Percentiles rank a stretch among this genome's conserved stretches.
Conservation (phyloP, 2,113 vertebrate species). For the Podarcis muralis region DNA sequence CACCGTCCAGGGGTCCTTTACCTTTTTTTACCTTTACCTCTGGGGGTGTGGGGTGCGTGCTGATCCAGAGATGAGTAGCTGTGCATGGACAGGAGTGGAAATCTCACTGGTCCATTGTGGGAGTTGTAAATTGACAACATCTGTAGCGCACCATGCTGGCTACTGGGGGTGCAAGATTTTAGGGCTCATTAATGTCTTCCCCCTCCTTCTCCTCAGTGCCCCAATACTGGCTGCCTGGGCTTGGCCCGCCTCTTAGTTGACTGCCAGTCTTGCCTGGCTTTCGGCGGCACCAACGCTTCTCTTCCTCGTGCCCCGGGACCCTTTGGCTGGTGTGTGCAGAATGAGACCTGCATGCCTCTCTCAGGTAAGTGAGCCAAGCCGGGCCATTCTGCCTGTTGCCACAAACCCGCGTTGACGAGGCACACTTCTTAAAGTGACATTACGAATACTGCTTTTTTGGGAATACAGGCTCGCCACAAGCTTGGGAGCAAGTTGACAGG, state of each 20-base stretch:
- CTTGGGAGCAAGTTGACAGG: too few species aligned
- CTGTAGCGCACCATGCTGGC: too few species aligned
- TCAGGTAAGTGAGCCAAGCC: constrained; percentile 79
- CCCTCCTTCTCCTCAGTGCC: constrained; percentile 76
- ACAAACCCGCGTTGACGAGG: not conserved
- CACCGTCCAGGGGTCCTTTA: too few species aligned
- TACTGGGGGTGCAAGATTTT: too few species aligned
- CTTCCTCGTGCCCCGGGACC: constrained; percentile 79
- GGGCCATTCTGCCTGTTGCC: not conserved
- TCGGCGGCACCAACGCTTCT: constrained; percentile 77
- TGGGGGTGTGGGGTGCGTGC: not conserved
- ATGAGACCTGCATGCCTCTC: constrained; percentile 88
- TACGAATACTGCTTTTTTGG: not conserved
- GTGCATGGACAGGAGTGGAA: too few species aligned
- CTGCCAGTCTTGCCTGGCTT: constrained; percentile 91
- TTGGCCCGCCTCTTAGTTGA: constrained; percentile 87
- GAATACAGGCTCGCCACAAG: too few species aligned
- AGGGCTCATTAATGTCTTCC: not conserved
- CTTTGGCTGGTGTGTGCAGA: constrained; percentile 94
- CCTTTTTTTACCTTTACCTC: too few species aligned
- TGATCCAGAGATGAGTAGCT: not conserved
- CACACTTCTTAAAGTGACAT: not conserved
- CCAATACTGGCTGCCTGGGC: constrained; percentile 87
- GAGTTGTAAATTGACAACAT: not conserved
- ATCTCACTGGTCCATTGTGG: too few species aligned